Percentiles rank a stretch among this genome's conserved stretches.
phyloP scores from a whole-genome alignment of 2,113 vertebrate genomes.

The Eptesicus fuscus region DNA sequence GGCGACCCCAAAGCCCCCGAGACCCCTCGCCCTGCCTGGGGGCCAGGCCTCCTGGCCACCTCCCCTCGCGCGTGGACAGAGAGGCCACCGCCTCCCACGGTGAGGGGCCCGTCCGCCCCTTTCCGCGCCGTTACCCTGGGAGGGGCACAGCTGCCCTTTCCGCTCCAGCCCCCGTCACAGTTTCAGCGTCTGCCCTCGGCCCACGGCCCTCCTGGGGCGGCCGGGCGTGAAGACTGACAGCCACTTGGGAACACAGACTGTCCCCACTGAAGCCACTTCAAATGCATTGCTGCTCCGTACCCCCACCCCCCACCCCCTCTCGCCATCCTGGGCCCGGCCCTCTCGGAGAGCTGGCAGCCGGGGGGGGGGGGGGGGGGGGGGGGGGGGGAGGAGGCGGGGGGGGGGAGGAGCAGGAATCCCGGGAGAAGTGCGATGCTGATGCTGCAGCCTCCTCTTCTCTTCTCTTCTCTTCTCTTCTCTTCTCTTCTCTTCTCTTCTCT shows the following conservation, averaged over 20 bases:
- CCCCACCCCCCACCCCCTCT: no score
- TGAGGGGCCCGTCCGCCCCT: not conserved
- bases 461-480: no score
- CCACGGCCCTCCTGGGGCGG: conserved; percentile 40
- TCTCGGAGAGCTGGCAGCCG: conserved; percentile 51
- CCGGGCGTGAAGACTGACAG: no score
- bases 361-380: not conserved
- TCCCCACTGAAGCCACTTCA: conserved; percentile 51
- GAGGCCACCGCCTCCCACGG: not conserved
- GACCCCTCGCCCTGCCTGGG: not conserved
- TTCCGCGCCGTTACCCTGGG: conserved; percentile 42
- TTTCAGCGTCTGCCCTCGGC: conserved; percentile 4
- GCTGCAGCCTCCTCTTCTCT: no score
- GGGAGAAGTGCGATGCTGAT: conserved; percentile 19
- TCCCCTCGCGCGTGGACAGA: conserved; percentile 14
- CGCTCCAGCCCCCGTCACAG: not conserved
- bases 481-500: no score
- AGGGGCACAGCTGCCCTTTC: conserved; percentile 47
- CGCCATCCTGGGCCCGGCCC: not conserved
- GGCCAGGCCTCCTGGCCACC: not conserved
- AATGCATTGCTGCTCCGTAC: conserved; percentile 41
- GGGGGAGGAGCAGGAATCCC: conserved; percentile 44
- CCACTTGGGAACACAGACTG: conserved; percentile 46
- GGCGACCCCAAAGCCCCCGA: not conserved
- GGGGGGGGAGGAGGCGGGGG: no score